Evolutionary conservation across 2,113 vertebrate genomes (phyloP).

Genomic region (Dicentrarchus labrax): DNA sequence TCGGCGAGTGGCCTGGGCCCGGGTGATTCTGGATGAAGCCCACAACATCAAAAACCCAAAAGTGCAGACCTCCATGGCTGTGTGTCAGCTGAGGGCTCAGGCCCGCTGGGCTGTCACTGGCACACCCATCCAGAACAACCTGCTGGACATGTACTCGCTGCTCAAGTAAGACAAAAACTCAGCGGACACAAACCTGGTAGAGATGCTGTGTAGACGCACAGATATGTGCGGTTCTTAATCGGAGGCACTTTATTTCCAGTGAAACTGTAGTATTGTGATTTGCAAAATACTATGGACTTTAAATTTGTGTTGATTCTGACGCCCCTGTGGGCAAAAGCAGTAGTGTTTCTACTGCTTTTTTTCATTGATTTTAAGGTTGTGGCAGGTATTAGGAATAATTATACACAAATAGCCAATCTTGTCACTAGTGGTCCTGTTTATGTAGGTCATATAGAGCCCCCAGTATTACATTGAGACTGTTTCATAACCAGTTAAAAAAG

Average conservation of each 20-base stretch:
- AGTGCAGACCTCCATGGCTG: conserved; percentile 92
- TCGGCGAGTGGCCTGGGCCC: conserved; percentile 88
- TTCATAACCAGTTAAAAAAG: neutral
- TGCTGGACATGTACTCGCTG: conserved; percentile 96
- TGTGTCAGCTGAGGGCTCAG: conserved; percentile 88
- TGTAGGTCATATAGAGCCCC: too few species aligned
- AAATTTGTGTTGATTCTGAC: too few species aligned
- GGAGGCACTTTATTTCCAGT: neutral
- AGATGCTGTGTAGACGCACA: neutral
- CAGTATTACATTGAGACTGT: too few species aligned
- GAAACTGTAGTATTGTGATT: too few species aligned
- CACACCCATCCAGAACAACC: conserved; percentile 97
- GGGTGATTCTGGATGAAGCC: conserved; percentile 94
- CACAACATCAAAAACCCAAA: conserved; percentile 96
- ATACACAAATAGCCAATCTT: too few species aligned
- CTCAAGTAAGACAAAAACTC: conserved; percentile 87
- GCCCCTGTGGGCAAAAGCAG: too few species aligned
- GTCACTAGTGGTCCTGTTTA: too few species aligned
- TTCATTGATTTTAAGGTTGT: too few species aligned
- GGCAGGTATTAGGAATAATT: too few species aligned
- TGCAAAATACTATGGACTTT: too few species aligned
- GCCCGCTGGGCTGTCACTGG: conserved; percentile 96
- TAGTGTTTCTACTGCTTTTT: too few species aligned
- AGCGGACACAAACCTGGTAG: neutral
- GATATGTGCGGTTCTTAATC: neutral